Conservation (phyloP, 2,888 invertebrate genomes). For the Polydrusus cervinus region DNA sequence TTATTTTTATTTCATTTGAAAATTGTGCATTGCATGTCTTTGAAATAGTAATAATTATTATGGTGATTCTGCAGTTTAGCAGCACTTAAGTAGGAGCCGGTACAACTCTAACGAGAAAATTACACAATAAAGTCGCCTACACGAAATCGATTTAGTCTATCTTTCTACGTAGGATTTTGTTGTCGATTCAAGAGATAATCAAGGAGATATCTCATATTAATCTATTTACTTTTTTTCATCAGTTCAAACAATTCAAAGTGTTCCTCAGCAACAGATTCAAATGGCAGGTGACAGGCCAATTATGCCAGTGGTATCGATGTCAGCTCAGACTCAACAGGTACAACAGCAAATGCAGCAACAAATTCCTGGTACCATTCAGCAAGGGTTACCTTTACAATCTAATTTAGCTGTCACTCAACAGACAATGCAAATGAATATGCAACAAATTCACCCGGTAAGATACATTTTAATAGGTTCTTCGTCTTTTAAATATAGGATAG, state of each 20-base stretch:
- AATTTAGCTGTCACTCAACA: constrained; percentile 71
- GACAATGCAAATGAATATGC: constrained; percentile 72
- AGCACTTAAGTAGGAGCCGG: too few relatives aligned
- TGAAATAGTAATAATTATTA: too few relatives aligned
- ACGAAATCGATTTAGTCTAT: too few relatives aligned
- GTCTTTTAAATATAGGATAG: too few relatives aligned
- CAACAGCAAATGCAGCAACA: constrained; percentile 75
- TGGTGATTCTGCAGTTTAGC: too few relatives aligned
- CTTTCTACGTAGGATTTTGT: too few relatives aligned
- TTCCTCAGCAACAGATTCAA: constrained; percentile 72
- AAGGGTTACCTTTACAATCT: constrained; percentile 74
- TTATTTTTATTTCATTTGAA: too few relatives aligned
- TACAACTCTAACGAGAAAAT: too few relatives aligned
- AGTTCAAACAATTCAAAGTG: constrained; percentile 75
- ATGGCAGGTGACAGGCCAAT: constrained; percentile 74
- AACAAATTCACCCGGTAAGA: constrained; percentile 77
- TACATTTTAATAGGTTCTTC: background rate
- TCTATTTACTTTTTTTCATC: constrained; percentile 57
- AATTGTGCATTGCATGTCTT: too few relatives aligned
- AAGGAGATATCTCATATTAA: too few relatives aligned
- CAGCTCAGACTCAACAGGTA: constrained; percentile 71
- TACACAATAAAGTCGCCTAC: too few relatives aligned
- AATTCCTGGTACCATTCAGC: constrained; percentile 71
- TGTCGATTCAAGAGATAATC: too few relatives aligned
- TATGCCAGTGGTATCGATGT: constrained; percentile 81